Conservation (phyloP, 2,113 vertebrate genomes). For the Polypterus bichir region DNA sequence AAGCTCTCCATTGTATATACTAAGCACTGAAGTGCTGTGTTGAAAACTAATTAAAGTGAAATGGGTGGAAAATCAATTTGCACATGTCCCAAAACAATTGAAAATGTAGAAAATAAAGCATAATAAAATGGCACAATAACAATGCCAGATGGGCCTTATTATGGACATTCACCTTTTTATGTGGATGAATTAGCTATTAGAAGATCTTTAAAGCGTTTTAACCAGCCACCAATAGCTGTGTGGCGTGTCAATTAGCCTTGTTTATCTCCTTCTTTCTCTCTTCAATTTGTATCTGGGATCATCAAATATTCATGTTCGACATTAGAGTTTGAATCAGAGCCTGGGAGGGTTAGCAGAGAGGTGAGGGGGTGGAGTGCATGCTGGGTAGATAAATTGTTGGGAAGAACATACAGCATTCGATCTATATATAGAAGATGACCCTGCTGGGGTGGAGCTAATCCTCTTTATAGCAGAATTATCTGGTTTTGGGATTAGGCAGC, state of each 20-base stretch:
- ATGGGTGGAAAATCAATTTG: no score
- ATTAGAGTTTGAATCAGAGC: background rate
- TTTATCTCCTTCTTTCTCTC: background rate
- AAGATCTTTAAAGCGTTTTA: background rate
- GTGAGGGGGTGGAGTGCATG: slow-evolving; percentile 18
- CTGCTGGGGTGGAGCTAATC: slow-evolving; percentile 76
- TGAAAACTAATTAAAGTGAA: no score
- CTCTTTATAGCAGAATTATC: slow-evolving; percentile 78
- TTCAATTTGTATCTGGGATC: background rate
- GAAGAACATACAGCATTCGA: slow-evolving; percentile 34
- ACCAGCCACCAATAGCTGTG: background rate
- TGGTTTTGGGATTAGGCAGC: slow-evolving; percentile 69
- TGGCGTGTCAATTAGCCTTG: slow-evolving; percentile 4
- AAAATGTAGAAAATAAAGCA: no score
- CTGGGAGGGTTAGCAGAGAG: slow-evolving; percentile 4
- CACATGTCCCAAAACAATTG: no score
- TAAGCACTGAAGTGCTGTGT: no score
- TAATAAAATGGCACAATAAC: no score
- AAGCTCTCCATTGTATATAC: no score
- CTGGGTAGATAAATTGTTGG: slow-evolving; percentile 32
- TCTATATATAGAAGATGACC: slow-evolving; percentile 79
- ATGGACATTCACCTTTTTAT: background rate
- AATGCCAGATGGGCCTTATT: no score
- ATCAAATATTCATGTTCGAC: slow-evolving; percentile 2
- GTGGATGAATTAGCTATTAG: background rate